Percentiles rank a stretch among this genome's conserved stretches.
Evolutionary conservation across 2,888 invertebrate species (phyloP).

Genomic region (Pediacus dermestoides): DNA sequence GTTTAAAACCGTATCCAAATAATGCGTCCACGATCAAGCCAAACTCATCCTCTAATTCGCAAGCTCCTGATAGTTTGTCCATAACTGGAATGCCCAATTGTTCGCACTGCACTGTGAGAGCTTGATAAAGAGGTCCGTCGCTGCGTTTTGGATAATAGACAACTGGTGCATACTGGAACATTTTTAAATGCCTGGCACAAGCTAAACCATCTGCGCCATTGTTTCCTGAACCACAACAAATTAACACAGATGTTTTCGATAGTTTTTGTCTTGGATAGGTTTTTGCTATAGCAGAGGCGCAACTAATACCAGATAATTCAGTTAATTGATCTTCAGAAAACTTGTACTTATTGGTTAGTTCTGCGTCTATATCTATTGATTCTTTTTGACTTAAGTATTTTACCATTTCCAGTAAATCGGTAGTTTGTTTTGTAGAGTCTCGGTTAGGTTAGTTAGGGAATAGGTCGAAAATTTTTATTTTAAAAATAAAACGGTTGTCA

Average conservation of each 20-base stretch:
- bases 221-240: constrained; percentile 85
- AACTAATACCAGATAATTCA: constrained; percentile 96
- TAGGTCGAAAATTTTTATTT: no score
- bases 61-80: constrained; percentile 53
- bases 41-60: constrained; percentile 54
- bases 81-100: constrained; percentile 73
- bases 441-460: no score
- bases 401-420: no score
- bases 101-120: constrained; percentile 76
- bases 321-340: constrained; percentile 96
- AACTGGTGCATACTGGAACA: constrained; percentile 80
- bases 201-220: constrained; percentile 99
- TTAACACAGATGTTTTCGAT: constrained; percentile 55
- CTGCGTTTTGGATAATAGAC: constrained; percentile 87
- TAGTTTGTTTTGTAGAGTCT: no score
- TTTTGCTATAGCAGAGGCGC: constrained; percentile 82
- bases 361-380: constrained; percentile 83
- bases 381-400: constrained; percentile 76
- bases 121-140: constrained; percentile 75
- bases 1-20: constrained; percentile 96
- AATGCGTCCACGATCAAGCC: constrained; percentile 87
- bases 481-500: no score
- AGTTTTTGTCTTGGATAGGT: constrained; percentile 57
- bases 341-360: constrained; percentile 88
- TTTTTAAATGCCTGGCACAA: constrained; percentile 87